Evolutionary conservation across 2,797 vertebrate species (phyloP).

Genomic region (Cynodonichthys magdalenae): DNA sequence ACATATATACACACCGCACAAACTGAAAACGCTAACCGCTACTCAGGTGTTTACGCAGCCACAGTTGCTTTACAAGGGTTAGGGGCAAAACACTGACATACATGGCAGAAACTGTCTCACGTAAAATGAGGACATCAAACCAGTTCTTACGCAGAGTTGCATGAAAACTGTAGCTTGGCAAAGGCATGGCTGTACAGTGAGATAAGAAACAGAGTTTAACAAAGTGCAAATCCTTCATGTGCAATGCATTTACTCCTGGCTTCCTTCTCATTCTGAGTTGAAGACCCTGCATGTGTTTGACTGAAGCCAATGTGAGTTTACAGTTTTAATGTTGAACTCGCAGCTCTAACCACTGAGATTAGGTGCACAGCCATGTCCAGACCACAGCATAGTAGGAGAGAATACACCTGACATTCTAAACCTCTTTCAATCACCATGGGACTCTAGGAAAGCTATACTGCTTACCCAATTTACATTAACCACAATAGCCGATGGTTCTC

Average conservation of each 20-base stretch:
- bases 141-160: constrained; percentile 17
- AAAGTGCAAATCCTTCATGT: constrained; percentile 36
- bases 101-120: background rate
- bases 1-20: background rate
- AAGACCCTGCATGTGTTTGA: constrained; percentile 9
- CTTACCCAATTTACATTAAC: constrained; percentile 50
- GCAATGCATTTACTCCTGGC: constrained; percentile 41
- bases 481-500: constrained; percentile 37
- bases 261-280: constrained; percentile 18
- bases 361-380: constrained; percentile 38
- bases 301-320: constrained; percentile 4
- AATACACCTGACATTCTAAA: constrained; percentile 62
- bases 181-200: constrained; percentile 3
- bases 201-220: constrained; percentile 35
- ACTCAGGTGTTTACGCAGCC: background rate
- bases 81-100: constrained; percentile 18
- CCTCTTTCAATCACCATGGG: constrained; percentile 44
- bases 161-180: constrained; percentile 22
- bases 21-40: constrained; percentile 6
- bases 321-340: constrained; percentile 44
- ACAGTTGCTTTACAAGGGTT: constrained; percentile 6
- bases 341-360: constrained; percentile 42
- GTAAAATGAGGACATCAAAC: background rate
- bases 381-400: constrained; percentile 47
- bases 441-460: constrained; percentile 38